Base-by-base conservation (phyloP, 1,140 invertebrate species). In the Drosophila prosaltans region DNA sequence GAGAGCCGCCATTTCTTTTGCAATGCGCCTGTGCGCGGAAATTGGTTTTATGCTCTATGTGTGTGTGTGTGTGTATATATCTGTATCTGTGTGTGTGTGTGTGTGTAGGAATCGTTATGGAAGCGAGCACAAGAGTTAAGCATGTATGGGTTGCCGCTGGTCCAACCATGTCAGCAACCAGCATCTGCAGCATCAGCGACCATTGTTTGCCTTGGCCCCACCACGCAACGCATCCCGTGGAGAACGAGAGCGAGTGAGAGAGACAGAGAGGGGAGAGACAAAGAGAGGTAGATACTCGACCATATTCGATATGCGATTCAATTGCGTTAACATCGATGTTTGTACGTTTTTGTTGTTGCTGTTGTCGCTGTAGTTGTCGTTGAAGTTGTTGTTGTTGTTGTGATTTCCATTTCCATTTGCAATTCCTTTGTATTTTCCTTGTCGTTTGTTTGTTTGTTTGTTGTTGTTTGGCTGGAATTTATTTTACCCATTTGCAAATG, bases 1-100 rank as follows among this genome's bases (percentile, higher is more conserved):
- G 41, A 59, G 70, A 41, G 77, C 83, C 69, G 83, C 83, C 83
- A 88, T 88, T 88, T 89, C 83, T 80, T 84, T 66, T 73, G 64
- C 77, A 88, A 65, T 89, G 83, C 83, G 83, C 83, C 80, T 88
- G 83, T 88, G 84, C 83, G 73, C 83, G 78, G 64, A 80, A 74
- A 74, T 36, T 36, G 32, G 32, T 36, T 36, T 36, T 36, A 36
- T 69, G 63, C 41, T 62, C 54, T 66, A 24, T 39, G 16, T 65
- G 21, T 41, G 9, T 41, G 65, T 65, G 64, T 57, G 39, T 61
- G 40, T 61, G 32, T 59, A 54, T 66, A 39, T 68, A 62, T 67
- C 71, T 65, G 62, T 66, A 57, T 40, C 30, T 72, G 57, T 26
- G 72, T 39, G 59, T 41, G 11, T 59, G 45, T 48, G 74, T 80